Percentiles rank a stretch among this genome's conserved stretches.
phyloP scores from a whole-genome alignment of 2,797 vertebrate species.

The Rhinoraja longicauda region DNA sequence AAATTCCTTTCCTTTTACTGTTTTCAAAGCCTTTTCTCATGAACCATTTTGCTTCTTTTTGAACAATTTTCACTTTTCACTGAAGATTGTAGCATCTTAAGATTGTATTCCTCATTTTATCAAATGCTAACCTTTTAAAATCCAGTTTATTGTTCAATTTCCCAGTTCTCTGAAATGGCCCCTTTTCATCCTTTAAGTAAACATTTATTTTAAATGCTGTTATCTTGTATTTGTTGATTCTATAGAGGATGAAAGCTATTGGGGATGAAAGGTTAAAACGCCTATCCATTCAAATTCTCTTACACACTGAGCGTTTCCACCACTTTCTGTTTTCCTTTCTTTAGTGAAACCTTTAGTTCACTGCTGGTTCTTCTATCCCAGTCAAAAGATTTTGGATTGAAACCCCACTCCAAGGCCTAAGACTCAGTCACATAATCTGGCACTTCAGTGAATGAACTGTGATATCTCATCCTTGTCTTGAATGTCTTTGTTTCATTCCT shows the following conservation, averaged over 20 bases:
- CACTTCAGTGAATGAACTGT: not conserved
- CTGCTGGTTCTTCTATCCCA: not conserved
- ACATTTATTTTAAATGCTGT: not conserved
- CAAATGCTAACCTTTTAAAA: not conserved
- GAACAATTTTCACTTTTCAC: not conserved
- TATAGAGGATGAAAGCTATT: not conserved
- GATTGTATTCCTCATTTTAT: not conserved
- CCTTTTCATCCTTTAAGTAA: not conserved
- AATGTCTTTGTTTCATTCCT: not conserved
- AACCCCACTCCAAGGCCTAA: not conserved
- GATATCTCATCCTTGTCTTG: not conserved
- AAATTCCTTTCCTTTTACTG: not conserved
- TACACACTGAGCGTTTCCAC: not conserved
- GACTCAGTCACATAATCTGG: not conserved
- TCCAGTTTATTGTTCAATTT: not conserved
- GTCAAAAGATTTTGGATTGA: not conserved
- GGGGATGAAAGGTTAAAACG: not conserved
- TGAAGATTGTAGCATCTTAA: not conserved
- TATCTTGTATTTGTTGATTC: not conserved
- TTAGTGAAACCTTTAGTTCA: not conserved
- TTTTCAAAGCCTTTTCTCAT: not conserved
- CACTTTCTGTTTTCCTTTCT: not conserved
- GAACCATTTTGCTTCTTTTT: not conserved
- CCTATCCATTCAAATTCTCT: not conserved
- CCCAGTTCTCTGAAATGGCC: not conserved